phyloP scores from a whole-genome alignment of 92 coral and sea anemone species.

The Paramuricea clavata region DNA sequence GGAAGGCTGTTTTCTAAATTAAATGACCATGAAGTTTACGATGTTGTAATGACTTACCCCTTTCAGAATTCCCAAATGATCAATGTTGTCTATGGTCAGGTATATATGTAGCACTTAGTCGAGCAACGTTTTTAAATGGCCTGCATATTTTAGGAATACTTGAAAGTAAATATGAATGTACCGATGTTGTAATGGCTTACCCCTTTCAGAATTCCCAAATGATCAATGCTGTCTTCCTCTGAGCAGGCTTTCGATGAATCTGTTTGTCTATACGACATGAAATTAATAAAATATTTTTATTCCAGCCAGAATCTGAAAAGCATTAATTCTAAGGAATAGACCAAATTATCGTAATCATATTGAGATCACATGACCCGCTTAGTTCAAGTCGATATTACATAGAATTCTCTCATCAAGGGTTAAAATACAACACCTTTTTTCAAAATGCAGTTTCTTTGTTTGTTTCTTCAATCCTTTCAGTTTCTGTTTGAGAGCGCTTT shows the following conservation, averaged over 20 bases:
- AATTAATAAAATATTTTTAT: too few relatives aligned
- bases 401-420: too few relatives aligned
- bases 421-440: neutral
- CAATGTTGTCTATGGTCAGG: constrained; percentile 3
- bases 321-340: too few relatives aligned
- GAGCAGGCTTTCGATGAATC: neutral
- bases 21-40: too few relatives aligned
- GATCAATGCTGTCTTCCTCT: constrained; percentile 26
- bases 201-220: constrained; percentile 62
- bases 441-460: neutral
- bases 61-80: constrained; percentile 54
- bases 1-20: neutral
- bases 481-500: constrained; percentile 69
- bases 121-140: too few relatives aligned
- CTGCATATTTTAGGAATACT: too few relatives aligned
- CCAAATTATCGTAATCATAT: too few relatives aligned
- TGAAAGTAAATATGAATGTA: too few relatives aligned
- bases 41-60: constrained; percentile 58
- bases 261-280: neutral
- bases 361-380: too few relatives aligned
- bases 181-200: constrained; percentile 46
- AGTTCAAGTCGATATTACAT: too few relatives aligned
- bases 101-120: too few relatives aligned
- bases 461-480: constrained; percentile 61
- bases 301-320: too few relatives aligned